Percentiles rank a stretch among this genome's conserved stretches.
Conservation (phyloP, 35 echinoderm and acorn worm genomes). For the Amphiura filiformis region DNA sequence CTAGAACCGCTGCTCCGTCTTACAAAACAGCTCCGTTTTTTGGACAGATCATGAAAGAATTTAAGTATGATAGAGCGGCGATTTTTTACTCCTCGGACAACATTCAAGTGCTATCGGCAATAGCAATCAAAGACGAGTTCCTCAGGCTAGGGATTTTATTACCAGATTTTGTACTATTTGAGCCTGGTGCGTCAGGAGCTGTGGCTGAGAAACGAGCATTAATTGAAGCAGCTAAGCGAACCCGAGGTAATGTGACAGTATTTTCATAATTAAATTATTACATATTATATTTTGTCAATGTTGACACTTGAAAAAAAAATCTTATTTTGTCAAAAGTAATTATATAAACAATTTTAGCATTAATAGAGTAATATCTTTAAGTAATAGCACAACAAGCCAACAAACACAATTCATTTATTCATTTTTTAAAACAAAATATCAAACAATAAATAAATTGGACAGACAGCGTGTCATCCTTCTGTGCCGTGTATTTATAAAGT, state of each 20-base stretch:
- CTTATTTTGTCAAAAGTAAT: too few species aligned
- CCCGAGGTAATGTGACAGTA: background rate
- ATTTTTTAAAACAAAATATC: too few species aligned
- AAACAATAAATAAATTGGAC: too few species aligned
- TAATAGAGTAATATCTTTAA: too few species aligned
- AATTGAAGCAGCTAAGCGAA: background rate
- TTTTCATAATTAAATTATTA: background rate
- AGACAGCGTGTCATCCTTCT: too few species aligned
- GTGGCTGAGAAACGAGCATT: background rate
- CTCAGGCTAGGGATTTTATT: background rate
- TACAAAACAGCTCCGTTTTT: conserved; percentile 54
- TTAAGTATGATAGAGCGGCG: conserved; percentile 39
- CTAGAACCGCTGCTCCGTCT: conserved; percentile 60
- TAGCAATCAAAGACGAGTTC: background rate
- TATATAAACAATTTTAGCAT: too few species aligned
- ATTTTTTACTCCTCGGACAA: conserved; percentile 16
- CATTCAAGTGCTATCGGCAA: background rate
- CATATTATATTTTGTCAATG: too few species aligned
- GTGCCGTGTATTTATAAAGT: too few species aligned
- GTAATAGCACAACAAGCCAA: too few species aligned
- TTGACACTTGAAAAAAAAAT: too few species aligned
- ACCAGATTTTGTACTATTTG: background rate
- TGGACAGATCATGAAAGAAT: conserved; percentile 20
- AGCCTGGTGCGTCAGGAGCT: background rate
- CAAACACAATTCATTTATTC: too few species aligned